Evolutionary conservation across 2,797 vertebrate species (phyloP), one percentile per base, ranked within the genome.

Genomic region (Petrocephalus schoutedeni): DNA sequence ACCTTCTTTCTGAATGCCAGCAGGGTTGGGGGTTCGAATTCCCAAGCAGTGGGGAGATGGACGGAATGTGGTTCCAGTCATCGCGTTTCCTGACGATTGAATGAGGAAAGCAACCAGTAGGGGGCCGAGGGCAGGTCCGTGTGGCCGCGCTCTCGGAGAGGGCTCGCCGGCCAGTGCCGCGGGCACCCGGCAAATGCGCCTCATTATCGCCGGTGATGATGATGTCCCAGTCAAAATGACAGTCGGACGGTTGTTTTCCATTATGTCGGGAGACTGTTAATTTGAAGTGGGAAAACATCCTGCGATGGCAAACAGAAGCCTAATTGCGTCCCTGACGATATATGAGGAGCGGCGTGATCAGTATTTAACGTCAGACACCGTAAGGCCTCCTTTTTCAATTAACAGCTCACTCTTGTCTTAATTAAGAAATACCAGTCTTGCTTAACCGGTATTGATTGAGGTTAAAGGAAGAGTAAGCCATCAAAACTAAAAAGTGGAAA

Each of bases 311-410:
- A 85, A 95, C 94, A 94, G 93, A 94, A 93, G 93, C 93, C 93
- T 95, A 95, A 96, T 95, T 95, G 94, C 94, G 93, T 94, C 90
- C 91, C 91, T 94, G 93, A 94, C 93, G 92, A 93, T 94, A 93
- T 93, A 95, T 93, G 94, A 93, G 92, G 92, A 92, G 90, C 92
- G 90, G 89, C 93, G 92, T 95, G 95, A 95, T 95, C 94, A 95
- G 95, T 94, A 94, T 94, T 93, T 95, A 95, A 94, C 94, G 94
- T 94, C 95, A 95, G 94, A 94, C 94, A 94, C 93, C 94, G 95
- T 95, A 96, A 96, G 95, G 95, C 92, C 89, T 91, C 90, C 90
- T 94, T 95, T 95, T 91, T 91, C 95, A 95, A 95, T 94, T 93
- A 94, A 95, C 95, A 95, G 93, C 92, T 91, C 91, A 90, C 89